Evolutionary conservation across 2,797 vertebrate genomes (phyloP).

Genomic region (Pampus argenteus): DNA sequence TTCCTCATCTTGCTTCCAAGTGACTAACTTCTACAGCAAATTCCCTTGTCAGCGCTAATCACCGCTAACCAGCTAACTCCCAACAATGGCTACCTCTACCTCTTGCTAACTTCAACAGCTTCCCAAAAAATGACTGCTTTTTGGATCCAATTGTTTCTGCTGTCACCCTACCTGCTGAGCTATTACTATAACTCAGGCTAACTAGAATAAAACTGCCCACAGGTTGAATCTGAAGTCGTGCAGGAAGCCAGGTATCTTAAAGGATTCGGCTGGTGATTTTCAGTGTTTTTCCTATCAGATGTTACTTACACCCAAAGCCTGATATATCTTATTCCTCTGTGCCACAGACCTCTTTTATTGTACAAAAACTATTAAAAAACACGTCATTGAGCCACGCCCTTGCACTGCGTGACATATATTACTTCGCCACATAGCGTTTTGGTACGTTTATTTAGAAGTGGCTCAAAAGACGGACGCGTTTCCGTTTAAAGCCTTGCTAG

Average conservation of each 20-base stretch:
- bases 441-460: too few species aligned
- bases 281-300: too few species aligned
- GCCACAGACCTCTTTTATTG: too few species aligned
- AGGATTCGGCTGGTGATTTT: too few species aligned
- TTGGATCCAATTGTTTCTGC: constrained; percentile 33
- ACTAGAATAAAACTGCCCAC: constrained; percentile 15
- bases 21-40: constrained; percentile 58
- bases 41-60: constrained; percentile 25
- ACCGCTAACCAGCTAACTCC: constrained; percentile 57
- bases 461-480: too few species aligned
- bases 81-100: constrained; percentile 35
- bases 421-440: too few species aligned
- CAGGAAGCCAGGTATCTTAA: background rate
- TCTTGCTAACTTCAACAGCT: constrained; percentile 36
- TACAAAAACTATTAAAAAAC: too few species aligned
- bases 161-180: constrained; percentile 7
- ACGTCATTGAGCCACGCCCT: too few species aligned
- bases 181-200: background rate
- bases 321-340: too few species aligned
- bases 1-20: constrained; percentile 59
- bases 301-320: too few species aligned
- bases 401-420: too few species aligned
- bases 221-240: background rate
- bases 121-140: constrained; percentile 15
- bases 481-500: too few species aligned